A percentile compares a stretch with the other conserved stretches of the same genome.
Conservation (phyloP, 2,888 invertebrate genomes). For the Scaptomyza caliginosa region DNA sequence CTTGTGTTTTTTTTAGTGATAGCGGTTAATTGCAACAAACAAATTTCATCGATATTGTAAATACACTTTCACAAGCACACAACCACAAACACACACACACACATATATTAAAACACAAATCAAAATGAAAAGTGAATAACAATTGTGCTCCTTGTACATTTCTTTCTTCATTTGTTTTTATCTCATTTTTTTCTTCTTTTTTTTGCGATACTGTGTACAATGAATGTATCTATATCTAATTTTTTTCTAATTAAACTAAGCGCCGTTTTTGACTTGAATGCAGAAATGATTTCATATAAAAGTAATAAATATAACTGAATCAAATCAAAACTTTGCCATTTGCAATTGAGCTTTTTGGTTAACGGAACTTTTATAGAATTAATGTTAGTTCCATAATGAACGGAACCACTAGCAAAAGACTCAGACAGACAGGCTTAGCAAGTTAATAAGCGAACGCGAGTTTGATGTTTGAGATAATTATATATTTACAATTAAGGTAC, state of each 20-base stretch:
- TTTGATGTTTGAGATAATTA: constrained; percentile 15
- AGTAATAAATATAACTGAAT: constrained; percentile 20
- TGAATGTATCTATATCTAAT: constrained; percentile 10
- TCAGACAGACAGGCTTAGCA: neutral
- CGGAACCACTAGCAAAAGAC: neutral
- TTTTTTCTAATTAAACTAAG: constrained; percentile 30
- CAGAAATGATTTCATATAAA: constrained; percentile 38
- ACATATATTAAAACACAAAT: constrained; percentile 14
- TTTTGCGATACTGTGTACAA: constrained; percentile 17
- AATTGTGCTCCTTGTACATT: constrained; percentile 41
- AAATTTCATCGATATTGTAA: constrained; percentile 51
- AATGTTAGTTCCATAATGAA: no score
- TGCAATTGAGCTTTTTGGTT: no score
- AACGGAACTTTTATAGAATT: no score
- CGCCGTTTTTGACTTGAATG: constrained; percentile 39
- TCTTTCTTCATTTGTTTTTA: constrained; percentile 6
- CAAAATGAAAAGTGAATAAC: constrained; percentile 29
- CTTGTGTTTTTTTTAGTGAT: constrained; percentile 40
- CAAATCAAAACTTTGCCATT: neutral
- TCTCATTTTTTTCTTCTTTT: neutral
- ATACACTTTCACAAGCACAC: constrained; percentile 39
- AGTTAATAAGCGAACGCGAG: constrained; percentile 2
- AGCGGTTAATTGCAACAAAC: constrained; percentile 44
- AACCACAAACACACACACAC: constrained; percentile 11
- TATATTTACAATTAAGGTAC: constrained; percentile 51